A percentile compares a stretch with the other conserved stretches of the same genome.
These are phyloP conservation scores for Melipona quadrifasciata DNA, from an alignment of 1,140 invertebrate species.

Conservation along the genomic window DNA sequence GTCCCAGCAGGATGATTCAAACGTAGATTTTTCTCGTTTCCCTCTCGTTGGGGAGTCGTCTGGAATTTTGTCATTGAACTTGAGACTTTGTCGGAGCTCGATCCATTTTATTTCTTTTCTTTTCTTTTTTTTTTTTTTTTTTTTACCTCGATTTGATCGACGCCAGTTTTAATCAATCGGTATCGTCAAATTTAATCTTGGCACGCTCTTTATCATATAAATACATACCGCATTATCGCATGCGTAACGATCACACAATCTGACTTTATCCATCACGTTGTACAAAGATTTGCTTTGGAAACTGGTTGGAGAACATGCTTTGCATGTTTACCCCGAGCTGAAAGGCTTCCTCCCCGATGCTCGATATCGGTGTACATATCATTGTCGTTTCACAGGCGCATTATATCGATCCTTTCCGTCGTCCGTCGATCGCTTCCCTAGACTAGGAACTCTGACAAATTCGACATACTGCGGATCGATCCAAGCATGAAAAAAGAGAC, in stretches of 20 bases:
- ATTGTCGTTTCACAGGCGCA: not conserved
- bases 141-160: not conserved
- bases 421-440: not conserved
- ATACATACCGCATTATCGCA: not conserved
- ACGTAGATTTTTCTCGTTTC: constrained; percentile 13
- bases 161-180: not conserved
- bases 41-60: not conserved
- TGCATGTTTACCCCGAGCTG: constrained; percentile 1
- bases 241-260: not conserved
- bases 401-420: not conserved
- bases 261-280: not conserved
- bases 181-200: constrained; percentile 21
- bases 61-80: not conserved
- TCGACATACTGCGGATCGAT: not conserved
- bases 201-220: constrained; percentile 4
- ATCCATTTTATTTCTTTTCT: not conserved
- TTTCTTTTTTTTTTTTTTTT: not conserved
- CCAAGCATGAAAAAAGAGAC: not conserved
- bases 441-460: not conserved
- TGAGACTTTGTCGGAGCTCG: not conserved
- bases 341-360: constrained; percentile 3
- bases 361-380: not conserved
- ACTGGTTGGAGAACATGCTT: constrained; percentile 32
- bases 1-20: constrained; percentile 58
- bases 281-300: constrained; percentile 28